A percentile compares a stretch with the other conserved stretches of the same genome.
These are phyloP conservation scores for Drosophila yooni DNA, from an alignment of 2,888 invertebrate species.

Conservation along the genomic window DNA sequence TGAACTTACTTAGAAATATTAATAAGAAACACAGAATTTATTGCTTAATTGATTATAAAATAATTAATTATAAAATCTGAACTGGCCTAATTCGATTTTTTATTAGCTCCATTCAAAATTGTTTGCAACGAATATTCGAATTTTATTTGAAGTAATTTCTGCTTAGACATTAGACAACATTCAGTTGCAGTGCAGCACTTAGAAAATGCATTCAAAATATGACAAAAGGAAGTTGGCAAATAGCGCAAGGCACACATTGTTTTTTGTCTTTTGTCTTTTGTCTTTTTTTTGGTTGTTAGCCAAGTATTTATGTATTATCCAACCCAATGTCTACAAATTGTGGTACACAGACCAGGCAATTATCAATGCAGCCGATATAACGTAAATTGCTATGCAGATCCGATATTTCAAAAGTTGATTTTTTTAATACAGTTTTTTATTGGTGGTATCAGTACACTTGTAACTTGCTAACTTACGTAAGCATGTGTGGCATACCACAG, in stretches of 20 bases:
- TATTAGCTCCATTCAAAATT: background rate
- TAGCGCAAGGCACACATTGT: background rate
- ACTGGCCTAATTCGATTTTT: background rate
- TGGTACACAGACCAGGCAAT: slow-evolving; percentile 16
- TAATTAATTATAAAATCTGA: background rate
- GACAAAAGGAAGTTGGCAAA: background rate
- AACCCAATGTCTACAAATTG: background rate
- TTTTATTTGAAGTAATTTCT: background rate
- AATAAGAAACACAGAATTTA: background rate
- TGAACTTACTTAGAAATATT: background rate
- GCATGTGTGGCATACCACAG: slow-evolving; percentile 2
- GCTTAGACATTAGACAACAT: background rate
- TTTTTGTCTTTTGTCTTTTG: background rate
- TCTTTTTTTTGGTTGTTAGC: slow-evolving; percentile 5
- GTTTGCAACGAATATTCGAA: background rate
- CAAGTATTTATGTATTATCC: slow-evolving; percentile 10
- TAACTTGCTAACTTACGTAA: background rate
- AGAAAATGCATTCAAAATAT: background rate
- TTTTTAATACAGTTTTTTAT: background rate
- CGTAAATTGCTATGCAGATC: slow-evolving; percentile 32
- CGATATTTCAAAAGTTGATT: slow-evolving; percentile 37
- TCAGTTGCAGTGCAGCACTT: background rate
- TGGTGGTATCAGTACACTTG: background rate
- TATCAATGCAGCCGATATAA: slow-evolving; percentile 24
- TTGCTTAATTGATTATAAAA: background rate